A percentile compares a stretch with the other conserved stretches of the same genome.
These are phyloP conservation scores for Syrphus vitripennis DNA, from an alignment of 2,888 invertebrate genomes.

Conservation along the genomic window DNA sequence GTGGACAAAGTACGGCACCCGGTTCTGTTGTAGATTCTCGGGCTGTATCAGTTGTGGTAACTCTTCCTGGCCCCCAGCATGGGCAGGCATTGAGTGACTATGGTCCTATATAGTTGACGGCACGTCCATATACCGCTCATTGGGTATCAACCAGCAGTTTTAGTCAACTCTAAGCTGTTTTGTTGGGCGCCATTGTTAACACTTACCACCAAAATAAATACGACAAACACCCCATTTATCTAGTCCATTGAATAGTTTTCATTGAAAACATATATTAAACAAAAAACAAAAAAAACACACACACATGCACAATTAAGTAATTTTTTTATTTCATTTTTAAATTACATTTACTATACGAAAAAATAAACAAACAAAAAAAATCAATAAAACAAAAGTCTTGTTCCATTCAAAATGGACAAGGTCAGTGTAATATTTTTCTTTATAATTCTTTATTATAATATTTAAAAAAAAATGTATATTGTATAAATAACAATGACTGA, in stretches of 20 bases:
- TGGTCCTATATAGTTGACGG: slow-evolving; percentile 82
- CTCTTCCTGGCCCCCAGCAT: slow-evolving; percentile 81
- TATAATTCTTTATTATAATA: slow-evolving; percentile 39
- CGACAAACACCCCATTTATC: slow-evolving; percentile 66
- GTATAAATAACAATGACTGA: slow-evolving; percentile 68
- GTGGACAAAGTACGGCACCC: slow-evolving; percentile 79
- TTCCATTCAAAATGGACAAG: slow-evolving; percentile 60
- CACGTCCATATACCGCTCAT: slow-evolving; percentile 81
- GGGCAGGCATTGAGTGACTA: slow-evolving; percentile 81
- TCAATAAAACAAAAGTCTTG: slow-evolving; percentile 52
- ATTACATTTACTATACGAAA: slow-evolving; percentile 49
- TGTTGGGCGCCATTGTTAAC: slow-evolving; percentile 57
- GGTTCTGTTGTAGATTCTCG: slow-evolving; percentile 80
- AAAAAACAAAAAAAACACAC: slow-evolving; percentile 51
- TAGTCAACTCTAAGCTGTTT: slow-evolving; percentile 79
- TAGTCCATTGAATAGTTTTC: slow-evolving; percentile 70
- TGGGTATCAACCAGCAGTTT: slow-evolving; percentile 82
- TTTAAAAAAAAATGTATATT: slow-evolving; percentile 39
- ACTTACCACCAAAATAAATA: slow-evolving; percentile 59
- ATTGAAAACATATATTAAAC: slow-evolving; percentile 13
- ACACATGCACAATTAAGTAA: slow-evolving; percentile 69
- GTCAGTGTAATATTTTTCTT: slow-evolving; percentile 62
- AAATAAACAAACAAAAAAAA: slow-evolving; percentile 23
- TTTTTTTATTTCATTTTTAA: slow-evolving; percentile 51
- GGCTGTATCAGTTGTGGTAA: slow-evolving; percentile 81